phyloP scores from a whole-genome alignment of 2,888 invertebrate species.

The Ischnus inquisitorius region DNA sequence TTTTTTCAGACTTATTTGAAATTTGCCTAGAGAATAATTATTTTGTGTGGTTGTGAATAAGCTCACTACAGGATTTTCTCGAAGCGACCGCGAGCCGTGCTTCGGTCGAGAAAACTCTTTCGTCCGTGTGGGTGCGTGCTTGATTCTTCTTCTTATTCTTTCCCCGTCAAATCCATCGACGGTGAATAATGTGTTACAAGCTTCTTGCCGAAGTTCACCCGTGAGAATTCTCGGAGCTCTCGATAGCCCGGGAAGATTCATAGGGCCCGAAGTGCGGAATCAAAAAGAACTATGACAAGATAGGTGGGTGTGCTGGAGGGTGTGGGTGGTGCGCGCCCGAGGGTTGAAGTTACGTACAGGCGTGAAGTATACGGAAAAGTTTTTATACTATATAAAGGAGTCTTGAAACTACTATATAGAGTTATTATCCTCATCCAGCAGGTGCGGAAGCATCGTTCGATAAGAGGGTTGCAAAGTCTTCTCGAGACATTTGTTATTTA shows the following conservation, averaged over 20 bases:
- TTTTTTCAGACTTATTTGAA: too few species aligned
- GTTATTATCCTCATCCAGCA: not conserved
- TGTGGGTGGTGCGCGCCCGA: not conserved
- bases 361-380: conserved; percentile 47
- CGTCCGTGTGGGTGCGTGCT: not conserved
- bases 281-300: conserved; percentile 10
- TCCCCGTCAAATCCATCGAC: conserved; percentile 9
- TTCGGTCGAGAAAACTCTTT: not conserved
- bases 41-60: too few species aligned
- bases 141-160: not conserved
- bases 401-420: conserved; percentile 1
- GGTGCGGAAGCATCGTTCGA: conserved; percentile 67
- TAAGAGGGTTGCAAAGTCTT: conserved; percentile 70
- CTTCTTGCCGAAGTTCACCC: conserved; percentile 43
- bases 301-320: not conserved
- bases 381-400: conserved; percentile 10
- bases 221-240: conserved; percentile 52
- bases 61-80: too few species aligned
- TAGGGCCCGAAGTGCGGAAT: conserved; percentile 4
- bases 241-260: conserved; percentile 47
- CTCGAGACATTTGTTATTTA: conserved; percentile 79
- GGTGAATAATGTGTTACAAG: conserved; percentile 66
- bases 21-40: too few species aligned
- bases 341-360: conserved; percentile 41
- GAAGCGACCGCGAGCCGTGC: not conserved